Conservation (phyloP, 2,797 vertebrate species). For the Lepilemur ruficaudatus region DNA sequence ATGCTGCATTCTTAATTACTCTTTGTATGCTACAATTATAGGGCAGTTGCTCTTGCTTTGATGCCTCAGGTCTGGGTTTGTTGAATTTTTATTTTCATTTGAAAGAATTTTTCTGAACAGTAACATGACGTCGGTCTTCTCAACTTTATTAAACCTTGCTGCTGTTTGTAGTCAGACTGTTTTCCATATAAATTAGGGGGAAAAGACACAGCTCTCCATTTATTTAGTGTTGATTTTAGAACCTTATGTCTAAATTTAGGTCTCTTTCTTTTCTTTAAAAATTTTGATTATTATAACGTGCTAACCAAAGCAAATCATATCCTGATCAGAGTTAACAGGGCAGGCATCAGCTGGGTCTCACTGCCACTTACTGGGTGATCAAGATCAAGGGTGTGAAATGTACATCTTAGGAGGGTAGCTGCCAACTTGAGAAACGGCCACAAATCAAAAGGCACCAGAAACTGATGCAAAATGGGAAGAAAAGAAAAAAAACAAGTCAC, state of each 20-base stretch:
- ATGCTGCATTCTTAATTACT: neutral
- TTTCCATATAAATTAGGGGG: neutral
- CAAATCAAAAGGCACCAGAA: neutral
- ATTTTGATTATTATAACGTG: neutral
- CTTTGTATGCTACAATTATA: neutral
- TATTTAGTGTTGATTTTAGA: neutral
- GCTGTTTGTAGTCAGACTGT: neutral
- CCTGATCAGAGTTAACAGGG: neutral
- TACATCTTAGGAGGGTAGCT: neutral
- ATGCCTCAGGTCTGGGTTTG: neutral
- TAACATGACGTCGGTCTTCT: neutral
- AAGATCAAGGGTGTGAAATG: neutral
- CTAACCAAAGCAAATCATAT: neutral
- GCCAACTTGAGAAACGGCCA: neutral
- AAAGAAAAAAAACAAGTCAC: neutral
- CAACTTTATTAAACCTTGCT: neutral
- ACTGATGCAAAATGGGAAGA: neutral
- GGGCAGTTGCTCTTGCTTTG: neutral
- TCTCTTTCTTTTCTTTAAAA: neutral
- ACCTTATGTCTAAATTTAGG: neutral
- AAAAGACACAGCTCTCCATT: neutral
- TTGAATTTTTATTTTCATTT: constrained; percentile 44
- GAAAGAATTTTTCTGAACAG: constrained; percentile 7
- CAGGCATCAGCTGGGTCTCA: neutral
- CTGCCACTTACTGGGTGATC: neutral